A percentile compares a stretch with the other conserved stretches of the same genome.
phyloP scores from a whole-genome alignment of 2,888 invertebrate species.

The Graphium colonna region DNA sequence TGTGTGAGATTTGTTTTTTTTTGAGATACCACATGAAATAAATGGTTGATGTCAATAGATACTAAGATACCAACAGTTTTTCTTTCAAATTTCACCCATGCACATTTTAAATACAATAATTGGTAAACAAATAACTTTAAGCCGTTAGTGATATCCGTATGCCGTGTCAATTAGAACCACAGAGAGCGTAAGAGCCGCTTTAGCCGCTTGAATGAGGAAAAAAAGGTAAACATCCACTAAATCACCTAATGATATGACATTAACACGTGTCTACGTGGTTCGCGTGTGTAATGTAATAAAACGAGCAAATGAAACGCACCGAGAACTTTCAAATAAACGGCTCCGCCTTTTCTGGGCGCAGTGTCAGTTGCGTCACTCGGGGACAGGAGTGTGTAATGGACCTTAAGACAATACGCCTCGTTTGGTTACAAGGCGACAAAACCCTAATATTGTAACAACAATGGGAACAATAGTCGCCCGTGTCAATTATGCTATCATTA shows the following conservation, averaged over 20 bases:
- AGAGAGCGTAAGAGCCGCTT: constrained; percentile 15
- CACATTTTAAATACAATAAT: constrained; percentile 5
- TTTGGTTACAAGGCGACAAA: constrained; percentile 77
- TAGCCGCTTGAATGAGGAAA: constrained; percentile 12
- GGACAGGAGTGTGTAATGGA: constrained; percentile 50
- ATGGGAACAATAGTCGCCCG: constrained; percentile 75
- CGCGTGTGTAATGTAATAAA: constrained; percentile 36
- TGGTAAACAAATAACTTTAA: constrained; percentile 7
- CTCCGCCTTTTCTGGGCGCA: constrained; percentile 69
- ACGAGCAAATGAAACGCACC: constrained; percentile 29
- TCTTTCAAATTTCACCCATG: background rate
- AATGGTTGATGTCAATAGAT: no score
- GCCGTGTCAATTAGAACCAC: constrained; percentile 18
- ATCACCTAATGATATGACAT: constrained; percentile 23
- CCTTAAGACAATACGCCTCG: constrained; percentile 63
- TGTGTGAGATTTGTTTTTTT: no score
- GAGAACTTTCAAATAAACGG: constrained; percentile 45
- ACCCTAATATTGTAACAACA: constrained; percentile 74
- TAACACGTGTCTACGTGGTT: constrained; percentile 26
- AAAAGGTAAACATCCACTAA: constrained; percentile 19
- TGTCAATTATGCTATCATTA: constrained; percentile 80
- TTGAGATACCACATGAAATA: no score
- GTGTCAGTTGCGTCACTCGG: constrained; percentile 49
- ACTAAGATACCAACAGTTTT: no score
- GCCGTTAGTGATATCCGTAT: constrained; percentile 21